Evolutionary conservation across 2,797 vertebrate species (phyloP).

Genomic region (Salarias fasciatus): DNA sequence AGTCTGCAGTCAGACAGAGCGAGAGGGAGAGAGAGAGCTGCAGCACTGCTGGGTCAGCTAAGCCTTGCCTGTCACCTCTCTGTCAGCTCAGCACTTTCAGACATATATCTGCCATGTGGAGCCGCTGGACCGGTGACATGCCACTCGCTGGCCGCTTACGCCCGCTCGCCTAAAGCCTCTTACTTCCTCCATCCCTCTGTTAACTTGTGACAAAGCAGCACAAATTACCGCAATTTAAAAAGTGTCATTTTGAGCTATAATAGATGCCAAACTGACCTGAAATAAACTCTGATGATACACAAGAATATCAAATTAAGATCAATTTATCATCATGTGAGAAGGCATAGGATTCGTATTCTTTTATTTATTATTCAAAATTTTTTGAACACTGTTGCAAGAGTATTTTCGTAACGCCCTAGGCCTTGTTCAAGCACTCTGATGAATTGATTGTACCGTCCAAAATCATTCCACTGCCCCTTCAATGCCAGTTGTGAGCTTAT

Average conservation of each 20-base stretch:
- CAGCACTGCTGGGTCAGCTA: slow-evolving; percentile 83
- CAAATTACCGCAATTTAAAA: not conserved
- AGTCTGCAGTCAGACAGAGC: slow-evolving; percentile 63
- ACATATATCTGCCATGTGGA: slow-evolving; percentile 72
- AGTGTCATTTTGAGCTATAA: not conserved
- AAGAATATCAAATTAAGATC: too few species aligned
- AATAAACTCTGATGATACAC: too few species aligned
- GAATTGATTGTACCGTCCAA: too few species aligned
- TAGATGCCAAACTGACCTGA: too few species aligned
- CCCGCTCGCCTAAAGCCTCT: slow-evolving; percentile 14
- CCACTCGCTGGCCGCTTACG: slow-evolving; percentile 49
- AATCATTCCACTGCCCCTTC: too few species aligned
- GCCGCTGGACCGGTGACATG: slow-evolving; percentile 48
- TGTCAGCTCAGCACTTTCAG: slow-evolving; percentile 84
- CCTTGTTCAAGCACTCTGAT: too few species aligned
- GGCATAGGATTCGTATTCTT: too few species aligned
- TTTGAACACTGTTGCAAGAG: too few species aligned
- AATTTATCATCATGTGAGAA: too few species aligned
- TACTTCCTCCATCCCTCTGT: slow-evolving; percentile 6
- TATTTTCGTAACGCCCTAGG: too few species aligned
- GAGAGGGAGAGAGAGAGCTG: slow-evolving; percentile 55
- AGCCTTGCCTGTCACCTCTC: slow-evolving; percentile 73
- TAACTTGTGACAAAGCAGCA: slow-evolving; percentile 6
- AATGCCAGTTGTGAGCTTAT: too few species aligned
- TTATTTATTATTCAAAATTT: too few species aligned